phyloP scores from a whole-genome alignment of 2,797 vertebrate genomes.

The Pangasius djambal region DNA sequence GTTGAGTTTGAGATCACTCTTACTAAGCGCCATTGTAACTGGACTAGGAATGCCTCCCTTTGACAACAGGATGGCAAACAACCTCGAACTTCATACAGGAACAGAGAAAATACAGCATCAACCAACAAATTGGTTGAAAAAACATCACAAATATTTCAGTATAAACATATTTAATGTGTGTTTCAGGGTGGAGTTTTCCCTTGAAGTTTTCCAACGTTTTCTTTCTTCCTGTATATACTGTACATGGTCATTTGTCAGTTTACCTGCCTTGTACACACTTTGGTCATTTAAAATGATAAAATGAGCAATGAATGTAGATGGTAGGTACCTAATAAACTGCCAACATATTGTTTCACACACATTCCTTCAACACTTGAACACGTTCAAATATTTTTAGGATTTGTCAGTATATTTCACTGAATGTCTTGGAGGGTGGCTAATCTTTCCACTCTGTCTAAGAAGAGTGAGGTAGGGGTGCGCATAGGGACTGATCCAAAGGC shows the following conservation, averaged over 20 bases:
- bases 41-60: background rate
- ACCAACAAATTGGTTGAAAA: background rate
- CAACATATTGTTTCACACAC: background rate
- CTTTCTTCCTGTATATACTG: background rate
- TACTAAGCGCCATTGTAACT: background rate
- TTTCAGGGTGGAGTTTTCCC: background rate
- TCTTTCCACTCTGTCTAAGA: slow-evolving; percentile 24
- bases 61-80: background rate
- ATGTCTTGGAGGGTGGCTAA: background rate
- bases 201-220: background rate
- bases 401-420: slow-evolving; percentile 4
- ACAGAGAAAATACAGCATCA: background rate
- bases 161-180: background rate
- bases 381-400: background rate
- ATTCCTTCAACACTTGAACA: background rate
- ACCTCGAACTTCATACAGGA: background rate
- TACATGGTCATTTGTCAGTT: background rate
- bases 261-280: background rate
- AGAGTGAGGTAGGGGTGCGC: slow-evolving; percentile 42
- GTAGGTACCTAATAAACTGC: background rate
- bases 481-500: slow-evolving; percentile 32
- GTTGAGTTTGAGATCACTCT: background rate
- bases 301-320: background rate
- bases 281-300: background rate
- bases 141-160: background rate